Percentiles rank a stretch among this genome's conserved stretches.
Evolutionary conservation across 2,888 invertebrate species (phyloP).

Genomic region (Protophormia terraenovae): DNA sequence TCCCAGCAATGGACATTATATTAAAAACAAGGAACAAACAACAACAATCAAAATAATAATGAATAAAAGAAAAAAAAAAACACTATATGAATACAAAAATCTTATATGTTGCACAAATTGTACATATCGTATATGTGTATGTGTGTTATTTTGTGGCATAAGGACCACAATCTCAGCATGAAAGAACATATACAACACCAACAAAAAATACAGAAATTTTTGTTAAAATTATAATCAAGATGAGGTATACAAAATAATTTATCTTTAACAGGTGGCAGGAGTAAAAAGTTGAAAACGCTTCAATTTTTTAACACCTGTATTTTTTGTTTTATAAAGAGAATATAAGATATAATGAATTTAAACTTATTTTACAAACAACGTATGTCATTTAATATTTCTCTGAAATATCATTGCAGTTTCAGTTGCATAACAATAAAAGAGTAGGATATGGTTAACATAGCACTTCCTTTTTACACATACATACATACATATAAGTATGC

Average conservation of each 20-base stretch:
- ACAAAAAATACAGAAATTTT: background rate
- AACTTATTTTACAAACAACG: slow-evolving; percentile 20
- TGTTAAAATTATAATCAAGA: slow-evolving; percentile 46
- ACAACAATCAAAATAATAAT: background rate
- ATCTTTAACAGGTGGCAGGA: slow-evolving; percentile 19
- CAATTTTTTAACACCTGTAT: background rate
- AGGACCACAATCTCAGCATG: slow-evolving; percentile 25
- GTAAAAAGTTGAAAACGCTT: background rate
- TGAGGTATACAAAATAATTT: slow-evolving; percentile 30
- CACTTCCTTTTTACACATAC: background rate
- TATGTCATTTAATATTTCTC: slow-evolving; percentile 23
- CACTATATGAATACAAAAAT: background rate
- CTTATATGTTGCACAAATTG: slow-evolving; percentile 29
- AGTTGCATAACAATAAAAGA: slow-evolving; percentile 29
- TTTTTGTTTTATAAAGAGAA: background rate
- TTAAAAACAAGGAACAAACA: background rate
- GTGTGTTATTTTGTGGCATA: background rate
- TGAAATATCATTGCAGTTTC: slow-evolving; percentile 20
- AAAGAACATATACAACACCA: background rate
- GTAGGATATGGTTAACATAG: slow-evolving; percentile 50
- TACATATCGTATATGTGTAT: no score
- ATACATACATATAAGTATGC: background rate
- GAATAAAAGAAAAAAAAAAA: background rate
- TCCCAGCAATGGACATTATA: slow-evolving; percentile 21
- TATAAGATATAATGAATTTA: background rate